These are phyloP conservation scores for Acanthacorydalis orientalis DNA, from an alignment of 2,888 invertebrate genomes.

Conservation along the genomic window DNA sequence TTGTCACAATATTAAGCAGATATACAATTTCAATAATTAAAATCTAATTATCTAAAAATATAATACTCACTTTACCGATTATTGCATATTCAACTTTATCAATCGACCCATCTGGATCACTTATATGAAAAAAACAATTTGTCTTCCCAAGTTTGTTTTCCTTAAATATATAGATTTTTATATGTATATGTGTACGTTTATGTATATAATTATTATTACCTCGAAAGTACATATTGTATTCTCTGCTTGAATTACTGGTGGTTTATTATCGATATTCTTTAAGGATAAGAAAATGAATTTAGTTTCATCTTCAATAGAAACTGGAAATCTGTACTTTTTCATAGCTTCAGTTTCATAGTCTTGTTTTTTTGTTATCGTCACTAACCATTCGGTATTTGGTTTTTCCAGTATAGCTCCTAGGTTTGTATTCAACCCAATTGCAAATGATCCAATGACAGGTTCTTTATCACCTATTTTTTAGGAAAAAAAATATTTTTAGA, in stretches of 20 bases:
- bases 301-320: background rate
- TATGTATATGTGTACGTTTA: background rate
- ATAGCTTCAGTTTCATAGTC: conserved; percentile 1
- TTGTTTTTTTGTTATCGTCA: background rate
- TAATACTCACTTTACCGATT: background rate
- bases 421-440: background rate
- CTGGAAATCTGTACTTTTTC: background rate
- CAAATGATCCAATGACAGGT: background rate
- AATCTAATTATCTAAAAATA: too few species aligned
- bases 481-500: background rate
- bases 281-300: background rate
- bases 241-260: background rate
- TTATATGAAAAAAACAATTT: background rate
- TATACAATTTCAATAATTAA: too few species aligned
- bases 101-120: background rate
- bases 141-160: background rate
- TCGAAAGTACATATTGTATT: background rate
- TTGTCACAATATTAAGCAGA: too few species aligned
- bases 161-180: background rate
- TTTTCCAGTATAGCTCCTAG: background rate
- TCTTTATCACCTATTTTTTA: background rate
- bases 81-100: background rate
- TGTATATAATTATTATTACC: background rate
- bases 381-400: background rate
- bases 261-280: background rate